A percentile compares a stretch with the other conserved stretches of the same genome.
Evolutionary conservation across 2,888 invertebrate genomes (phyloP).

Genomic region (Junonia oenone): DNA sequence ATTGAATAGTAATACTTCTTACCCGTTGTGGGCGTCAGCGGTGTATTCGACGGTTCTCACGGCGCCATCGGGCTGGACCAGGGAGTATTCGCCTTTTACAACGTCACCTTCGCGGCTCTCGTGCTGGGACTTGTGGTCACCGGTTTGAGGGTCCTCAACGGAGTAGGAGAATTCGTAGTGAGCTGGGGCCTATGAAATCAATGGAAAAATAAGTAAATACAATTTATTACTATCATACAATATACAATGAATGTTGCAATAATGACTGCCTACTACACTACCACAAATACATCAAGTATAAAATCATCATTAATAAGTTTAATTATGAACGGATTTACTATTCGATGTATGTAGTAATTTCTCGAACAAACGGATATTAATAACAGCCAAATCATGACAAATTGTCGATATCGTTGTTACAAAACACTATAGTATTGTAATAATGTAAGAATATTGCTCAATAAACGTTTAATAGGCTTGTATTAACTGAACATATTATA

Average conservation of each 20-base stretch:
- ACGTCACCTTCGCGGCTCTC: conserved; percentile 70
- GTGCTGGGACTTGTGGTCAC: conserved; percentile 75
- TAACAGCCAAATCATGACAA: conserved; percentile 55
- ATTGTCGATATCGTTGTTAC: conserved; percentile 52
- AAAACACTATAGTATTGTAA: conserved; percentile 52
- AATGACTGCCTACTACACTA: no score
- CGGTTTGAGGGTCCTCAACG: conserved; percentile 78
- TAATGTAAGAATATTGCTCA: conserved; percentile 59
- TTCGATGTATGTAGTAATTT: not conserved
- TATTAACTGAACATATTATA: conserved; percentile 66
- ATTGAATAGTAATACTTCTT: conserved; percentile 33
- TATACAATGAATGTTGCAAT: no score
- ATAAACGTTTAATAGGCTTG: conserved; percentile 66
- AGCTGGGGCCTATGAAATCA: conserved; percentile 60
- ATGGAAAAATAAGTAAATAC: not conserved
- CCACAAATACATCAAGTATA: not conserved
- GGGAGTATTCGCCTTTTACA: conserved; percentile 74
- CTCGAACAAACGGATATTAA: conserved; percentile 57
- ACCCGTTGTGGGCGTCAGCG: conserved; percentile 77
- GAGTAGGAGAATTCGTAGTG: conserved; percentile 80
- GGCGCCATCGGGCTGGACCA: conserved; percentile 78
- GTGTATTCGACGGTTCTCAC: conserved; percentile 77
- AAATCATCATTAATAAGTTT: not conserved
- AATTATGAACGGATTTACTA: not conserved
- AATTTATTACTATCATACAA: no score